Evolutionary conservation across 2,888 invertebrate genomes (phyloP).

Genomic region (Tortricodes alternella): DNA sequence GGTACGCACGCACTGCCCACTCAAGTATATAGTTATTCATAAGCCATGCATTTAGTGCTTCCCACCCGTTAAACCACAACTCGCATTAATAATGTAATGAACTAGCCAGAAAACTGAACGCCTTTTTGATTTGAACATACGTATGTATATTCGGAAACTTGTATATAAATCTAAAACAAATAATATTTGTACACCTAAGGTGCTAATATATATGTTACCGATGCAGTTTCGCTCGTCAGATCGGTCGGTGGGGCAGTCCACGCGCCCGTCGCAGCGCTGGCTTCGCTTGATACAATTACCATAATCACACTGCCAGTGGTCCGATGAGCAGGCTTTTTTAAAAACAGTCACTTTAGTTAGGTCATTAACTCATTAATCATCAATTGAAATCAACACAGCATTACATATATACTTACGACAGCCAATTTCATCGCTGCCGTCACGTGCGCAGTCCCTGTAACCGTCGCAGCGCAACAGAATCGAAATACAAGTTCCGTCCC

Average conservation of each 20-base stretch:
- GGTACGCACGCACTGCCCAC: conserved; percentile 83
- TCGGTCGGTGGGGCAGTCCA: conserved; percentile 87
- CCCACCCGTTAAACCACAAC: conserved; percentile 67
- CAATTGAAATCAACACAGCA: background rate
- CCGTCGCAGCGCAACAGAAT: conserved; percentile 88
- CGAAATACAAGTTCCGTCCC: conserved; percentile 88
- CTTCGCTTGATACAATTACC: conserved; percentile 85
- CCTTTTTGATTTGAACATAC: too few relatives aligned
- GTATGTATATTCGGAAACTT: too few relatives aligned
- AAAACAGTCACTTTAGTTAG: conserved; percentile 27
- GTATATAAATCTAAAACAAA: too few relatives aligned
- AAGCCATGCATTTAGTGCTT: conserved; percentile 79
- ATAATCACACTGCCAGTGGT: conserved; percentile 89
- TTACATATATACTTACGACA: conserved; percentile 80
- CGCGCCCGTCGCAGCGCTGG: conserved; percentile 85
- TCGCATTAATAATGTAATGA: conserved; percentile 32
- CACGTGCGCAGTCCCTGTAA: conserved; percentile 86
- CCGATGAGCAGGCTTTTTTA: conserved; percentile 85
- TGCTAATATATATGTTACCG: too few relatives aligned
- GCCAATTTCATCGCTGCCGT: conserved; percentile 84
- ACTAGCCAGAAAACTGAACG: background rate
- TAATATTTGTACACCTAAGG: too few relatives aligned
- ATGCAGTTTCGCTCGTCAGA: conserved; percentile 89
- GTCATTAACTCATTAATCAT: background rate
- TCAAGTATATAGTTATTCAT: conserved; percentile 85